Conservation (phyloP, 2,113 vertebrate species). For the Serinus canaria region DNA sequence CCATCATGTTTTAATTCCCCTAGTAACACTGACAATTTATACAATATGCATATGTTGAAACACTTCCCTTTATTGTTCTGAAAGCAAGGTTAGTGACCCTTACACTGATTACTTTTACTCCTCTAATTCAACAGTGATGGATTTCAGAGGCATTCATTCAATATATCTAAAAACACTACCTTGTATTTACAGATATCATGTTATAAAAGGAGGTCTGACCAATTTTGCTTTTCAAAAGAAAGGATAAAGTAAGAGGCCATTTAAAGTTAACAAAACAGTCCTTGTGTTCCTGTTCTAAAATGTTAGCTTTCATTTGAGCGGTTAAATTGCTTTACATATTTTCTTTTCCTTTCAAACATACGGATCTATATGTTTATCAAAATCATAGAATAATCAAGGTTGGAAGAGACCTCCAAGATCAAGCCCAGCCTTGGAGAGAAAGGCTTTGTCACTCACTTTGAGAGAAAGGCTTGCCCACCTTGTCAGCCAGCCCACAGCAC, state of each 20-base stretch:
- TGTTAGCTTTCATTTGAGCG: background rate
- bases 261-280: background rate
- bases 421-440: background rate
- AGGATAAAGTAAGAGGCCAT: background rate
- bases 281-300: background rate
- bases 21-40: background rate
- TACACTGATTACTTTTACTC: background rate
- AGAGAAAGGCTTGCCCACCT: too few species aligned
- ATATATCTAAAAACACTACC: background rate
- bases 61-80: background rate
- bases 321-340: background rate
- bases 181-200: background rate
- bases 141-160: background rate
- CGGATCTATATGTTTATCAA: background rate
- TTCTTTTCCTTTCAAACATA: background rate
- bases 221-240: background rate
- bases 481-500: background rate
- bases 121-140: background rate
- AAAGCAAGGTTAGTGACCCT: background rate
- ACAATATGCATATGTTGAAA: background rate
- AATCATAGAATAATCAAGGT: background rate
- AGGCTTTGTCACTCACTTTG: too few species aligned
- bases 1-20: background rate
- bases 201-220: background rate
- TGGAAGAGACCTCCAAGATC: background rate